Conservation (phyloP, 2,113 vertebrate species). For the Bufo gargarizans region DNA sequence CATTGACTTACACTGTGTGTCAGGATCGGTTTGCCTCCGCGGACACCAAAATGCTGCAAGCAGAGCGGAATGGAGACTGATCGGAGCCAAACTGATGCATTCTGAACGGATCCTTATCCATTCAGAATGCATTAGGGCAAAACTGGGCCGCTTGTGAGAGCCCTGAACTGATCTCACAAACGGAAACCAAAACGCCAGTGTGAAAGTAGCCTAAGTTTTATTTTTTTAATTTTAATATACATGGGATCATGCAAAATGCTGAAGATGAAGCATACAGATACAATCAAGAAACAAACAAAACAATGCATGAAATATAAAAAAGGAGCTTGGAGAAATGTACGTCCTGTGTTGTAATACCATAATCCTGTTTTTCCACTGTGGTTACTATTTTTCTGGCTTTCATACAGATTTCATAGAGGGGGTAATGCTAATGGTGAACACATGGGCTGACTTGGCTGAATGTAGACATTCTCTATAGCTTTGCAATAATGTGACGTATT, state of each 20-base stretch:
- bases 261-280: not conserved
- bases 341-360: not conserved
- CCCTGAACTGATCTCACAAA: too few relatives aligned
- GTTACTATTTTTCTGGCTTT: not conserved
- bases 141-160: too few relatives aligned
- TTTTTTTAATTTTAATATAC: not conserved
- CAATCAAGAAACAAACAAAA: not conserved
- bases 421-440: not conserved
- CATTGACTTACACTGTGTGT: too few relatives aligned
- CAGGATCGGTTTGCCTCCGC: too few relatives aligned
- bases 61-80: too few relatives aligned
- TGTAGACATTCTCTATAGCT: not conserved
- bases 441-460: slow-evolving; percentile 13
- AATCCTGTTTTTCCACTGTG: not conserved
- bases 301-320: not conserved
- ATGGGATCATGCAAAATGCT: not conserved
- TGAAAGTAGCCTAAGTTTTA: not conserved
- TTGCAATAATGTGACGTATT: not conserved
- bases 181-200: too few relatives aligned
- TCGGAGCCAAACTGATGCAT: too few relatives aligned
- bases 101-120: too few relatives aligned
- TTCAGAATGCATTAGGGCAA: too few relatives aligned
- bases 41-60: too few relatives aligned
- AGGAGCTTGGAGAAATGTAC: not conserved
- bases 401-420: not conserved